Evolutionary conservation across 2,888 invertebrate genomes (phyloP).

Genomic region (Eurytoma adleriae): DNA sequence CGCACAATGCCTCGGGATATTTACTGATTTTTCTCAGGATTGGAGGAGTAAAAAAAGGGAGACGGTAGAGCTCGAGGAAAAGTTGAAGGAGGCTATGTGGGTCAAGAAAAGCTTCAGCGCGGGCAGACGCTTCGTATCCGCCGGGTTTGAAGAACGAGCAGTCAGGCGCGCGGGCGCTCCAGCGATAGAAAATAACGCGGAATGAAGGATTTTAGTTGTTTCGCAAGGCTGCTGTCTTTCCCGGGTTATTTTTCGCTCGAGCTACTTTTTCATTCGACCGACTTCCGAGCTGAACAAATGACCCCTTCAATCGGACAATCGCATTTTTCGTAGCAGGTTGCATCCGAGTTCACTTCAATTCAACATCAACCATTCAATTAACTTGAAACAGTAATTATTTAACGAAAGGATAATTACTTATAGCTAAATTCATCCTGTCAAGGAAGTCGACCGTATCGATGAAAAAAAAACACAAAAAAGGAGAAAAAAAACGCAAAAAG

Average conservation of each 20-base stretch:
- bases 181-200: not conserved
- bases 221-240: not conserved
- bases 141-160: slow-evolving; percentile 12
- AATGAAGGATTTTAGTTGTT: slow-evolving; percentile 34
- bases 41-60: not conserved
- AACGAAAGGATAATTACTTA: not conserved
- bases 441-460: too few species aligned
- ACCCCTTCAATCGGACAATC: not conserved
- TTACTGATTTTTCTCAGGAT: slow-evolving; percentile 16
- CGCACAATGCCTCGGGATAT: slow-evolving; percentile 27
- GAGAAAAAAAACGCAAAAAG: not conserved
- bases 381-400: not conserved
- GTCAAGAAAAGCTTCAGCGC: slow-evolving; percentile 33
- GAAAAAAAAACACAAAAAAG: not conserved
- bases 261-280: slow-evolving; percentile 2
- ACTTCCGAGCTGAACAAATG: not conserved
- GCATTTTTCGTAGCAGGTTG: not conserved
- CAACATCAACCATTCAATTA: not conserved
- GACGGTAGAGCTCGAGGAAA: not conserved
- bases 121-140: slow-evolving; percentile 13
- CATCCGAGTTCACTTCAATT: too few species aligned
- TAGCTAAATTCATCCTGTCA: not conserved
- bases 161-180: not conserved
- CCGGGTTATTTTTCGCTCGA: not conserved
- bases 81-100: slow-evolving; percentile 8